A percentile compares a stretch with the other conserved stretches of the same genome.
phyloP scores from a whole-genome alignment of 2,113 vertebrate species.

The Ivindomyrus marchei region DNA sequence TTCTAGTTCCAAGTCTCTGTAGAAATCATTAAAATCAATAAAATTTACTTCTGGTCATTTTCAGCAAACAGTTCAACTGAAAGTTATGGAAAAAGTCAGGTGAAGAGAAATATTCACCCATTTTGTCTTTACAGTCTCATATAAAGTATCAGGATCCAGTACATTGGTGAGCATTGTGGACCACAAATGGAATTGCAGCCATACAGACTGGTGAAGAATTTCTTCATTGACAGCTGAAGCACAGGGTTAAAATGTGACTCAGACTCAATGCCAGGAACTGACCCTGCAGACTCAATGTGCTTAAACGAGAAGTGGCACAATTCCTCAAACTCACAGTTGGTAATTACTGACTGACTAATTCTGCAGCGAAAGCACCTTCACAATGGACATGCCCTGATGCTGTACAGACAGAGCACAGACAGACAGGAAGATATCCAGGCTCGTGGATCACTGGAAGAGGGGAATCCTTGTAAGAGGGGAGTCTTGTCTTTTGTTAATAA shows the following conservation, averaged over 20 bases:
- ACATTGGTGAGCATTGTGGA: not conserved
- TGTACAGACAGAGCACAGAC: not conserved
- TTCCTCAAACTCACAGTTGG: not conserved
- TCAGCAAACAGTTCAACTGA: not conserved
- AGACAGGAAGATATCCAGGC: not conserved
- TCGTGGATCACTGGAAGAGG: not conserved
- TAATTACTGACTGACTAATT: not conserved
- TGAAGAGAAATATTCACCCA: conserved; percentile 1
- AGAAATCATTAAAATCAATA: not conserved
- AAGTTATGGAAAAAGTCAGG: not conserved
- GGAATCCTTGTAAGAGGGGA: not conserved
- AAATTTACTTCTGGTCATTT: not conserved
- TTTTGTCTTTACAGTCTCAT: not conserved
- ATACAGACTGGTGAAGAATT: not conserved
- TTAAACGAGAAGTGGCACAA: not conserved
- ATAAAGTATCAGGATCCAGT: not conserved
- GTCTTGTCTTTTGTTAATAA: not conserved
- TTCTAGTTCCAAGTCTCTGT: not conserved
- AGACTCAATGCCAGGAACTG: not conserved
- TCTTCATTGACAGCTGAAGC: not conserved
- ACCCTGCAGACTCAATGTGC: not conserved
- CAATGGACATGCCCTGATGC: not conserved
- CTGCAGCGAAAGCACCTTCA: not conserved
- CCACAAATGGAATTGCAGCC: not conserved
- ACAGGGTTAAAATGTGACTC: not conserved